phyloP scores from a whole-genome alignment of 2,113 vertebrate genomes.

The Perca fluviatilis region DNA sequence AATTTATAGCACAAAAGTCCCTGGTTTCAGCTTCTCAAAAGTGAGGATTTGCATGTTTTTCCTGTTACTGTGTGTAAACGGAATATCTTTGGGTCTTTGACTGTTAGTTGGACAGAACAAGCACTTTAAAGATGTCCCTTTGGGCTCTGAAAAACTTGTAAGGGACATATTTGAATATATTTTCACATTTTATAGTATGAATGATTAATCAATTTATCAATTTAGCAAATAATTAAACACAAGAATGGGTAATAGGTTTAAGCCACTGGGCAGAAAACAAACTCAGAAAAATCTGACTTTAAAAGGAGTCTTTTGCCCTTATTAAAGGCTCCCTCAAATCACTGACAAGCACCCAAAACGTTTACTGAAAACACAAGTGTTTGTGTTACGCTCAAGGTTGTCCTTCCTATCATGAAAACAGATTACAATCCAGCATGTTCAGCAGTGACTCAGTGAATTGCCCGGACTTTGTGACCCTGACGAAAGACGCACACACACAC shows the following conservation, averaged over 20 bases:
- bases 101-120: neutral
- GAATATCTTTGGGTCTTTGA: neutral
- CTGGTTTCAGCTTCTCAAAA: neutral
- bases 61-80: neutral
- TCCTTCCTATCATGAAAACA: constrained; percentile 11
- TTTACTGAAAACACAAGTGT: neutral
- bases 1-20: neutral
- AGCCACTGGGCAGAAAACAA: neutral
- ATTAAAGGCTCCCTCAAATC: neutral
- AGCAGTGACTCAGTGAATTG: constrained; percentile 27
- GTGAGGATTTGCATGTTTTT: neutral
- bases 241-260: neutral
- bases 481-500: neutral
- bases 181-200: neutral
- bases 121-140: neutral
- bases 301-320: neutral
- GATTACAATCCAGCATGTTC: constrained; percentile 12
- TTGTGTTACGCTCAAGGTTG: constrained; percentile 13
- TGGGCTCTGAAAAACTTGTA: neutral
- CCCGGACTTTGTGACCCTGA: constrained; percentile 25
- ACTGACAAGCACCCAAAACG: neutral
- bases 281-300: too few species aligned
- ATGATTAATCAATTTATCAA: neutral
- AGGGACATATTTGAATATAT: neutral
- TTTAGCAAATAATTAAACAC: neutral